phyloP scores from a whole-genome alignment of 1,140 invertebrate genomes.

The Zaprionus ghesquierei region DNA sequence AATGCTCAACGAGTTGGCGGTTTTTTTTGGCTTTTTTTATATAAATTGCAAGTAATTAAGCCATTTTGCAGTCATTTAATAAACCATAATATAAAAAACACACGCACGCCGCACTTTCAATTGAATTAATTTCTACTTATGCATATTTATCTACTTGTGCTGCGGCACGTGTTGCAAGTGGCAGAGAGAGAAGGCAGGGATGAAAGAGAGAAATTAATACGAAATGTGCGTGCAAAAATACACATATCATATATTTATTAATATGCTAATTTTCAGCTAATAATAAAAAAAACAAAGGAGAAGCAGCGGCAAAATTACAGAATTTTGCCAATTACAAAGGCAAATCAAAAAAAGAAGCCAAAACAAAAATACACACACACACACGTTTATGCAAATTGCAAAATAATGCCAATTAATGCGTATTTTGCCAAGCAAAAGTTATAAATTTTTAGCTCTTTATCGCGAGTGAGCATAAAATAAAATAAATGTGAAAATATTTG shows the following conservation, averaged over 20 bases:
- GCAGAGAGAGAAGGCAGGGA: background rate
- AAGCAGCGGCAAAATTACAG: background rate
- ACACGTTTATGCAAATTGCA: slow-evolving; percentile 6
- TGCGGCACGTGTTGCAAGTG: slow-evolving; percentile 8
- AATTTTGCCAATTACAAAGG: slow-evolving; percentile 7
- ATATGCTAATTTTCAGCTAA: slow-evolving; percentile 67
- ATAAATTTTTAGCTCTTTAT: background rate
- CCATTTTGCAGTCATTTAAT: slow-evolving; percentile 69
- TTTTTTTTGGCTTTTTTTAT: slow-evolving; percentile 2
- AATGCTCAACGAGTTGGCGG: background rate
- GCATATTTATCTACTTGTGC: slow-evolving; percentile 8
- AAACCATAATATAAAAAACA: slow-evolving; percentile 42
- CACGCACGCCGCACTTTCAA: slow-evolving; percentile 39
- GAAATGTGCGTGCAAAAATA: slow-evolving; percentile 23
- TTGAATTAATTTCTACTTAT: slow-evolving; percentile 50
- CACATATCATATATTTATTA: slow-evolving; percentile 29
- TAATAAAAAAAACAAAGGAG: slow-evolving; percentile 36
- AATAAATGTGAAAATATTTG: slow-evolving; percentile 5
- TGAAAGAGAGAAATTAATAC: slow-evolving; percentile 9
- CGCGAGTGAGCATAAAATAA: background rate
- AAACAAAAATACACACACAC: slow-evolving; percentile 14
- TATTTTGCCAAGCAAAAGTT: slow-evolving; percentile 22
- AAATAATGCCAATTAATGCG: slow-evolving; percentile 38
- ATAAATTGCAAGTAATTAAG: slow-evolving; percentile 67
- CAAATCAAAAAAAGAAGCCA: background rate